Conservation (phyloP, 2,888 invertebrate species). For the Conops quadrifasciatus region DNA sequence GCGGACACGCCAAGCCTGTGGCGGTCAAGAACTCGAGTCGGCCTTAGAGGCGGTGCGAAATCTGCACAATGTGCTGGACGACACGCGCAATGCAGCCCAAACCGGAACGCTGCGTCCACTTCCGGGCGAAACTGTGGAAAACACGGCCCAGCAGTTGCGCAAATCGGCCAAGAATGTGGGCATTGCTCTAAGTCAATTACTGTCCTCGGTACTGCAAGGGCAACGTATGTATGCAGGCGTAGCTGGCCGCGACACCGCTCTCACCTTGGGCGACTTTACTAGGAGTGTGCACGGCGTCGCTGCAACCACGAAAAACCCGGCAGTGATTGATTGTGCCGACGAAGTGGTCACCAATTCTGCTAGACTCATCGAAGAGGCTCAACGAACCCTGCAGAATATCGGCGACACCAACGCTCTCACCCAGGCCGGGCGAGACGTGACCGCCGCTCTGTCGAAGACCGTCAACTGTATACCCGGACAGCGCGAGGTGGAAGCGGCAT, state of each 20-base stretch:
- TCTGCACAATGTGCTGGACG: conserved; percentile 82
- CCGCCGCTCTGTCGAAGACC: conserved; percentile 70
- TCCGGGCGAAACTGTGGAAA: conserved; percentile 81
- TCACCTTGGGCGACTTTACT: conserved; percentile 77
- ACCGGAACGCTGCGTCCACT: conserved; percentile 79
- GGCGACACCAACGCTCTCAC: conserved; percentile 68
- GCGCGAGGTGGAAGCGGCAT: conserved; percentile 89
- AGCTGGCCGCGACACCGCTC: conserved; percentile 83
- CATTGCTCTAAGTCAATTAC: conserved; percentile 83
- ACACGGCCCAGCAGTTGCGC: conserved; percentile 67
- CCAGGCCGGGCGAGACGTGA: conserved; percentile 78
- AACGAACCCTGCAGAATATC: conserved; percentile 66
- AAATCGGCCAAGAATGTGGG: conserved; percentile 77
- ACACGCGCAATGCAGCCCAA: conserved; percentile 79
- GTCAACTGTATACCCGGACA: conserved; percentile 92
- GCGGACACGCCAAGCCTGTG: conserved; percentile 79
- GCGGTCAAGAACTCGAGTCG: conserved; percentile 84
- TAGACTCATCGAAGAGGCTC: conserved; percentile 82
- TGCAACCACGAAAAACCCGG: conserved; percentile 72
- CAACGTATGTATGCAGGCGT: conserved; percentile 83
- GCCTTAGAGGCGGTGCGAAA: conserved; percentile 84
- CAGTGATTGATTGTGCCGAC: conserved; percentile 76
- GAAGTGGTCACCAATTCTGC: conserved; percentile 83
- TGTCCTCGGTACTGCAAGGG: conserved; percentile 84
- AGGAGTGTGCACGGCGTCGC: conserved; percentile 81